Evolutionary conservation across 2,113 vertebrate species (phyloP).

Genomic region (Clupea harengus): DNA sequence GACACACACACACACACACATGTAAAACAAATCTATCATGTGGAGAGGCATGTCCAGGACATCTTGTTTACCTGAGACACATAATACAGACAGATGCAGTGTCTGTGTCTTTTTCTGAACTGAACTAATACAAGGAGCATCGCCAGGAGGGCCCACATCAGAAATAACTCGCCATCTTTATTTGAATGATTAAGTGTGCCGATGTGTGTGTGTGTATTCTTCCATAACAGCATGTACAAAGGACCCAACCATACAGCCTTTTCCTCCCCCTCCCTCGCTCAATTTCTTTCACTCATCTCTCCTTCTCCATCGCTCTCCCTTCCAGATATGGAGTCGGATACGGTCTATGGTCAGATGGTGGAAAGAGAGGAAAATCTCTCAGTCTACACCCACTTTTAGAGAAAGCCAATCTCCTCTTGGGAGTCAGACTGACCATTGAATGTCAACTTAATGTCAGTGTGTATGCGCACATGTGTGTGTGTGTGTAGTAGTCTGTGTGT

Average conservation of each 20-base stretch:
- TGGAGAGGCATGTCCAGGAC: no score
- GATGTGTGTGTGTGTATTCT: conserved; percentile 16
- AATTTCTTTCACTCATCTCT: not conserved
- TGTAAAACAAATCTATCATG: no score
- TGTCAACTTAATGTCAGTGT: conserved; percentile 14
- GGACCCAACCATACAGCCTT: not conserved
- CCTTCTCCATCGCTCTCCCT: no score
- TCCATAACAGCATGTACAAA: not conserved
- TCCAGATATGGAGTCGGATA: not conserved
- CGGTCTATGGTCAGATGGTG: not conserved
- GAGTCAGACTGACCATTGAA: not conserved
- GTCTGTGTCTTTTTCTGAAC: not conserved
- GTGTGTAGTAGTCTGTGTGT: not conserved
- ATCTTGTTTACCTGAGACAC: not conserved
- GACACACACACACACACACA: conserved; percentile 8
- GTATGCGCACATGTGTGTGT: not conserved
- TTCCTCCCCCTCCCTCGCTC: not conserved
- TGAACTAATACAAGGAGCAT: not conserved
- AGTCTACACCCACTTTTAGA: not conserved
- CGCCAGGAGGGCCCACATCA: not conserved
- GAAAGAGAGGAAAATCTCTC: not conserved
- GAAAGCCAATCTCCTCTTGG: not conserved
- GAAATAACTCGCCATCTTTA: not conserved
- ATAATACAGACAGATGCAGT: not conserved
- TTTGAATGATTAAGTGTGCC: not conserved